These are phyloP conservation scores for Picathartes gymnocephalus DNA, from an alignment of 2,113 vertebrate species.

Conservation along the genomic window DNA sequence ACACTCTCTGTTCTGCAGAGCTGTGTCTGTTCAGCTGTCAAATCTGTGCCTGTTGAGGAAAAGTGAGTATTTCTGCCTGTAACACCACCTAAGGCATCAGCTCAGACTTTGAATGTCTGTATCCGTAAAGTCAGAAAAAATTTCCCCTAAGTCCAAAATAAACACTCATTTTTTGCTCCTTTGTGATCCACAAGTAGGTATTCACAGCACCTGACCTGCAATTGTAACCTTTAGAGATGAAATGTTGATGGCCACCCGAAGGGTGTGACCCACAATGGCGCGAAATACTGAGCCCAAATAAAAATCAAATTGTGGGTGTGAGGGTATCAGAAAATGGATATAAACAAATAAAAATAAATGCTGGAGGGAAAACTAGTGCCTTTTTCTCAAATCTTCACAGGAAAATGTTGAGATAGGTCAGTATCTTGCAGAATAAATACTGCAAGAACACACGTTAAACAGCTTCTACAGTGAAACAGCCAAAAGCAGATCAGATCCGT, in stretches of 20 bases:
- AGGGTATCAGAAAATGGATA: background rate
- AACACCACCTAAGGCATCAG: background rate
- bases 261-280: constrained; percentile 35
- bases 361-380: background rate
- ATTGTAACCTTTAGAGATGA: background rate
- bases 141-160: background rate
- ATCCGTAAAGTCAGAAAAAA: background rate
- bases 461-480: background rate
- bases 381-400: background rate
- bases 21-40: background rate
- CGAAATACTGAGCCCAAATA: background rate
- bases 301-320: background rate
- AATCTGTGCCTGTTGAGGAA: background rate
- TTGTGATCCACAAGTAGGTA: background rate
- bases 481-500: background rate
- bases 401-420: background rate
- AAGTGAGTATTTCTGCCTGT: background rate
- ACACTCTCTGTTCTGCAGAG: background rate
- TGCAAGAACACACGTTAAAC: background rate
- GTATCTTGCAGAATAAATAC: background rate
- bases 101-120: background rate
- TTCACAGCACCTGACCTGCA: background rate
- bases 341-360: background rate
- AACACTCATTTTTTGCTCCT: background rate
- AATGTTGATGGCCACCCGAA: background rate